A percentile compares a stretch with the other conserved stretches of the same genome.
phyloP scores from a whole-genome alignment of 2,797 vertebrate species.

The Hippoglossus hippoglossus region DNA sequence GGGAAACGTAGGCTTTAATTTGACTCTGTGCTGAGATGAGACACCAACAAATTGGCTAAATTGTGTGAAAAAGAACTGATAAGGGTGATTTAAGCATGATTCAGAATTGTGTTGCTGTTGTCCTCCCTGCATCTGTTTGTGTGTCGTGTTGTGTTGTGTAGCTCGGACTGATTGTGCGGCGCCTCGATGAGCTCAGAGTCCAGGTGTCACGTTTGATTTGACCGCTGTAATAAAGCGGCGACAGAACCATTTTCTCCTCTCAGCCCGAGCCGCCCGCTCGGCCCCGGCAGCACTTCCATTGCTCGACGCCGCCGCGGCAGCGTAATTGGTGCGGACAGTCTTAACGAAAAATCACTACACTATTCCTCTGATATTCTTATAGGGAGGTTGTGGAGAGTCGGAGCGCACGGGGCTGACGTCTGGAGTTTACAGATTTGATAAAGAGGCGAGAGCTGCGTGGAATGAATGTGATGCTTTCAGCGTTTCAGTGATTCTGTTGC shows the following conservation, averaged over 20 bases:
- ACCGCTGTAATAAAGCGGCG: constrained; percentile 71
- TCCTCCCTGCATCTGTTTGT: constrained; percentile 4
- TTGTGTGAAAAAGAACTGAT: not conserved
- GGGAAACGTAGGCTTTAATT: no score
- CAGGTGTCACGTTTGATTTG: constrained; percentile 83
- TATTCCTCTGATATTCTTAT: constrained; percentile 50
- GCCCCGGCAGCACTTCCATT: constrained; percentile 29
- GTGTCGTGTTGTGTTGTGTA: not conserved
- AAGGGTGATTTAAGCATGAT: not conserved
- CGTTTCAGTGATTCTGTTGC: not conserved
- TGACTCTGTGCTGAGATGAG: no score
- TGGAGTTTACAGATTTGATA: constrained; percentile 25
- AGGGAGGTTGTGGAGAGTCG: constrained; percentile 43
- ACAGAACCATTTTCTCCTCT: constrained; percentile 77
- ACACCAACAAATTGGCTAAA: no score
- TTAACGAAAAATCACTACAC: constrained; percentile 69
- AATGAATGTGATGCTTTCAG: constrained; percentile 8
- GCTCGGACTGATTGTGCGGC: constrained; percentile 1
- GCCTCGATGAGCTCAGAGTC: constrained; percentile 59
- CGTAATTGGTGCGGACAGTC: constrained; percentile 67
- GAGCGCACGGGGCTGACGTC: constrained; percentile 14
- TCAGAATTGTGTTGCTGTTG: not conserved
- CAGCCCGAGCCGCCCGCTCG: constrained; percentile 49
- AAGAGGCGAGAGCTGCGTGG: constrained; percentile 6
- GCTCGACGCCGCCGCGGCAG: not conserved